Conservation (phyloP, 1,140 invertebrate species). For the Teleogryllus occipitalis region DNA sequence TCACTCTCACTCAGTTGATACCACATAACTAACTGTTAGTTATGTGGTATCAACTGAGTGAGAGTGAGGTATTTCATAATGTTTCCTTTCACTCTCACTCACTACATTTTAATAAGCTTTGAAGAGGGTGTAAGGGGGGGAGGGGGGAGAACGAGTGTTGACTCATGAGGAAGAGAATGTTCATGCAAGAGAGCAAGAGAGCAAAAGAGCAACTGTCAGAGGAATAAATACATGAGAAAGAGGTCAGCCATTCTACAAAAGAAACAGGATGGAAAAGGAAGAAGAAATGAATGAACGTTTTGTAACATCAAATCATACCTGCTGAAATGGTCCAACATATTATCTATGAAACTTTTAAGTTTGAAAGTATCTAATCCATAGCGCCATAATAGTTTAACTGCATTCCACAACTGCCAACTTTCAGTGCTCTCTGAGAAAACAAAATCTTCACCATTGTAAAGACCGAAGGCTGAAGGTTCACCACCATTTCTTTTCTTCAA, state of each 20-base stretch:
- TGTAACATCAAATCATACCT: conserved; percentile 22
- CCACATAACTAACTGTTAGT: too few relatives aligned
- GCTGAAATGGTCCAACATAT: conserved; percentile 37
- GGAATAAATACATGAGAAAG: not conserved
- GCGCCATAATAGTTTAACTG: conserved; percentile 43
- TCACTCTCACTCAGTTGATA: too few relatives aligned
- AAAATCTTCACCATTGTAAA: conserved; percentile 48
- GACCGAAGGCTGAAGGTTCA: conserved; percentile 30
- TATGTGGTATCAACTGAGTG: too few relatives aligned
- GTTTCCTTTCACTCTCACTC: too few relatives aligned
- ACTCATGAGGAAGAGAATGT: not conserved
- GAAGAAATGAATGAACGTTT: not conserved
- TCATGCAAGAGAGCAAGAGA: not conserved
- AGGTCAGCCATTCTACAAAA: not conserved
- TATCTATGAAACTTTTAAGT: conserved; percentile 36
- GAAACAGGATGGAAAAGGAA: not conserved
- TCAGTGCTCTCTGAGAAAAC: conserved; percentile 41
- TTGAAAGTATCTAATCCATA: conserved; percentile 47
- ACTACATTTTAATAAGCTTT: too few relatives aligned
- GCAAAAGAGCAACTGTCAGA: not conserved
- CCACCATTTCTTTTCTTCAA: conserved; percentile 30
- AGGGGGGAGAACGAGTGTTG: not conserved
- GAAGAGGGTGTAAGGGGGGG: too few relatives aligned
- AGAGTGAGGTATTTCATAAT: too few relatives aligned
- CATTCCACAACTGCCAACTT: conserved; percentile 36